A percentile compares a stretch with the other conserved stretches of the same genome.
Evolutionary conservation across 2,113 vertebrate species (phyloP).

Genomic region (Nothoprocta perdicaria): DNA sequence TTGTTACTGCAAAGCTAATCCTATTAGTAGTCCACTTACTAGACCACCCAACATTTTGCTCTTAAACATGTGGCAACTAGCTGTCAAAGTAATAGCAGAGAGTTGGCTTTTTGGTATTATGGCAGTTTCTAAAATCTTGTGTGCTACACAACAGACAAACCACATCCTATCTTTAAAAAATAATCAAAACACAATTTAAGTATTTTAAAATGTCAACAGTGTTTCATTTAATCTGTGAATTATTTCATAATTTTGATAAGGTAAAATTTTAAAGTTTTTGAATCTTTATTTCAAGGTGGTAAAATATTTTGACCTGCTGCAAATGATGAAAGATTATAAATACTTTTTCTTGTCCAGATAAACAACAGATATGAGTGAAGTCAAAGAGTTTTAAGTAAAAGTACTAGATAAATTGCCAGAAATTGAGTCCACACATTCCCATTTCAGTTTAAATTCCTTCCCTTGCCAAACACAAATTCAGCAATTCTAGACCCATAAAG

Average conservation of each 20-base stretch:
- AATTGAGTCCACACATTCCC: background rate
- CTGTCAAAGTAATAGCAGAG: background rate
- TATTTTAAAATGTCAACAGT: background rate
- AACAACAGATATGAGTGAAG: background rate
- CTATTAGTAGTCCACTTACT: background rate
- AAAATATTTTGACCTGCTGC: constrained; percentile 5
- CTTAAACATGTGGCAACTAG: background rate
- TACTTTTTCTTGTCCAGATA: background rate
- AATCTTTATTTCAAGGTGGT: background rate
- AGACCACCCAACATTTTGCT: background rate
- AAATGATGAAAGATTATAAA: background rate
- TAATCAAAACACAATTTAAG: background rate
- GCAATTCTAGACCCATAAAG: background rate
- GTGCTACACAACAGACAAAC: background rate
- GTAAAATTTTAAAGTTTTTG: background rate
- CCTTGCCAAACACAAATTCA: background rate
- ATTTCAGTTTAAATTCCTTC: background rate
- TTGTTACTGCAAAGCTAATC: background rate
- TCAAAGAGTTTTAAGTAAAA: background rate
- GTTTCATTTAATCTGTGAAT: background rate
- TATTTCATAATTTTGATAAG: background rate
- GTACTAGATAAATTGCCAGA: background rate
- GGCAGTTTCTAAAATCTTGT: background rate
- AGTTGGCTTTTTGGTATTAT: background rate
- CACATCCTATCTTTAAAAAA: background rate